Base-by-base conservation (phyloP, 2,797 vertebrate genomes). In the Graptemys geographica region DNA sequence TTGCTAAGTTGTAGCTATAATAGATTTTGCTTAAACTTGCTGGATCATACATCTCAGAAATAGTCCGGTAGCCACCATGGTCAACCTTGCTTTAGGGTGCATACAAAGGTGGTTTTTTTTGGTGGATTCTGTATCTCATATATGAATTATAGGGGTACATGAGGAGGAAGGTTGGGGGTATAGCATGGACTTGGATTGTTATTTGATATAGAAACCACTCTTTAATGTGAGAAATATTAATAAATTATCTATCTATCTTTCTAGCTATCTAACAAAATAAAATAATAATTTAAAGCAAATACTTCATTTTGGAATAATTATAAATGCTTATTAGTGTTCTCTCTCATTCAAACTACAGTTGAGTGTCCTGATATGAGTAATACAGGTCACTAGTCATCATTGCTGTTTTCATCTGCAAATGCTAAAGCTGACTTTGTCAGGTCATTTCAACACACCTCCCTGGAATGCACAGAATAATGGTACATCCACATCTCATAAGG, bases 11-110 rank as follows among this genome's bases (percentile, higher is more conserved):
- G 41, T n/a, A 93, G 51, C 31, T 65, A 16, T 81, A 96, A 78
- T 85, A 96, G 85, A 90, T 87, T 94, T 72, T 93, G 86, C 83
- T 95, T 87, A 86, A 94, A 84, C 51, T 88, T 95, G 5, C 10
- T 72, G 55, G 6, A 33, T 91, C 87, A 78, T 74, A 41, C 83
- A 90, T 72, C 84, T 33, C 92, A 90, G 5, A 94, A 94, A 44
- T 86, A 81, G 65, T 72, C 65, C 5, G 1, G n/a, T 21, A 72
- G 19, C 3, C 65, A 41, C 37, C 65, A 10, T 72, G 10, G 5
- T 23, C 19, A 37, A 41, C n/a, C 10, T 23, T 41, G n/a, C 9
- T 11, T 23, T 23, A 41, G 19, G 5, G 10, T 72, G 5, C n/a
- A 41, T 37, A 37, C 65, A 69, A 65, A 69, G 31, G 31, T 65